These are phyloP conservation scores for Scophthalmus maximus DNA, from an alignment of 2,113 vertebrate species.

Conservation along the genomic window DNA sequence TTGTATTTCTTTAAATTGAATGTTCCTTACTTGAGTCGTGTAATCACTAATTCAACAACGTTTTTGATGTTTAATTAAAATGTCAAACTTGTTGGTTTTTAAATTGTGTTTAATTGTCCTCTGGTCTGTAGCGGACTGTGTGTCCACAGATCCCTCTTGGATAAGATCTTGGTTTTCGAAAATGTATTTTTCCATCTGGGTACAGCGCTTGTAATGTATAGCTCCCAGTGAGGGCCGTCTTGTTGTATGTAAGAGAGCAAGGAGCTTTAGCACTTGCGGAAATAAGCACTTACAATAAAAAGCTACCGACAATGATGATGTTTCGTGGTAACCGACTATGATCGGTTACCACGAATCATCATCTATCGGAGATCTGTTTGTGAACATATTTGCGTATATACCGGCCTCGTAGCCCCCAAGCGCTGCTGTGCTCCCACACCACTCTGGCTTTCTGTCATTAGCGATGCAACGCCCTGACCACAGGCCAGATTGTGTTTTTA, in stretches of 20 bases:
- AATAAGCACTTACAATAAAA: slow-evolving; percentile 31
- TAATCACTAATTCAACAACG: too few species aligned
- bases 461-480: slow-evolving; percentile 79
- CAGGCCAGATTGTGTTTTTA: slow-evolving; percentile 81
- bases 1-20: too few species aligned
- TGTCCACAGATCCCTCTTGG: neutral
- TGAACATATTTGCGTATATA: slow-evolving; percentile 59
- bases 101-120: neutral
- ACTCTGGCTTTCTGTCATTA: slow-evolving; percentile 80
- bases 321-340: too few species aligned
- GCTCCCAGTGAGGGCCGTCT: neutral
- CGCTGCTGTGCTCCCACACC: slow-evolving; percentile 73
- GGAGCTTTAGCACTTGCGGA: slow-evolving; percentile 22
- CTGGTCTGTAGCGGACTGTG: neutral
- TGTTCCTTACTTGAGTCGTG: too few species aligned
- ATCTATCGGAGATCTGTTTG: slow-evolving; percentile 52
- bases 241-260: neutral
- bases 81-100: too few species aligned
- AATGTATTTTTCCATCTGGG: neutral
- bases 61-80: too few species aligned
- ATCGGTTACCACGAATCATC: slow-evolving; percentile 24
- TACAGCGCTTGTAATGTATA: neutral
- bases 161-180: too few species aligned
- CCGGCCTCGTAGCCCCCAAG: slow-evolving; percentile 63
- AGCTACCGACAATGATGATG: neutral